Conservation (phyloP, 2,888 invertebrate species). For the Nemotelus pantherinus region DNA sequence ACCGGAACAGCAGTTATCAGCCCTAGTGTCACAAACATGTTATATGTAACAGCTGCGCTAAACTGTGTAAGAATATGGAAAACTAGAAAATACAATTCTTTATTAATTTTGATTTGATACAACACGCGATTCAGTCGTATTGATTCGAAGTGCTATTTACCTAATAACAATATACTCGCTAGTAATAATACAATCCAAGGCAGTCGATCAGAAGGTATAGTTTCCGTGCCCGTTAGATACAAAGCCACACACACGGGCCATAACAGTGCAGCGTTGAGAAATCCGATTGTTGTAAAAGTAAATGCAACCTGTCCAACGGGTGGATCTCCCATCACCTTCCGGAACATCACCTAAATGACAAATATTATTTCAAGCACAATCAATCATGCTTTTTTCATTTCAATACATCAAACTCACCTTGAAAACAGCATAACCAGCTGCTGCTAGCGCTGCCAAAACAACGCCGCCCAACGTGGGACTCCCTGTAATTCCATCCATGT, state of each 20-base stretch:
- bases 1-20: conserved; percentile 93
- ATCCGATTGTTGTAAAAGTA: conserved; percentile 90
- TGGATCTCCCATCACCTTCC: conserved; percentile 92
- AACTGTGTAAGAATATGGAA: conserved; percentile 94
- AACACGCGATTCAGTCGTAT: too few relatives aligned
- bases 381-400: not conserved
- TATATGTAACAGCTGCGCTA: conserved; percentile 92
- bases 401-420: conserved; percentile 70
- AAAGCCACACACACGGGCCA: conserved; percentile 92
- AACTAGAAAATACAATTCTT: conserved; percentile 69
- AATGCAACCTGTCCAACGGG: conserved; percentile 91
- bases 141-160: conserved; percentile 65
- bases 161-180: conserved; percentile 81
- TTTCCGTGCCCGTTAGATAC: conserved; percentile 87
- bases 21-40: conserved; percentile 93
- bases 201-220: conserved; percentile 80
- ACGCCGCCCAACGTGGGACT: conserved; percentile 91
- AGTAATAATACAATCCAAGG: conserved; percentile 89
- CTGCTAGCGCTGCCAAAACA: conserved; percentile 88
- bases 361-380: conserved; percentile 7
- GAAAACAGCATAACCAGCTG: conserved; percentile 93
- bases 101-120: not conserved
- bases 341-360: conserved; percentile 84
- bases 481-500: conserved; percentile 94
- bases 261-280: conserved; percentile 85